phyloP scores from a whole-genome alignment of 2,113 vertebrate genomes.

The Gracilinanus agilis region DNA sequence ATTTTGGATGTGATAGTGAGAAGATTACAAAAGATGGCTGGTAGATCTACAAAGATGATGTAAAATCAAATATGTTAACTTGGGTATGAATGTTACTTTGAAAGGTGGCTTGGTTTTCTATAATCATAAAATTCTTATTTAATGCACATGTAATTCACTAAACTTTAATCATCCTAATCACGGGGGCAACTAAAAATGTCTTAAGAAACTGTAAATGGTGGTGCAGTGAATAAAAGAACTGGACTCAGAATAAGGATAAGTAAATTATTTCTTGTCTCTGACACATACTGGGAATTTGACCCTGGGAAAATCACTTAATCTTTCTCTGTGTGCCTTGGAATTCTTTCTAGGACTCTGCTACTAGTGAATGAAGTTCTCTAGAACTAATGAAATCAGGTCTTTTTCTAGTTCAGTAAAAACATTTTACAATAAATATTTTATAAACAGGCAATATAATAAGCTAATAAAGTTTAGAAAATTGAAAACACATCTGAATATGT shows the following conservation, averaged over 20 bases:
- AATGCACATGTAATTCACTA: slow-evolving; percentile 26
- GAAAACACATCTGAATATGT: neutral
- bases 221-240: neutral
- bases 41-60: slow-evolving; percentile 22
- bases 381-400: neutral
- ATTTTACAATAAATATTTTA: neutral
- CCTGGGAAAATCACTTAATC: neutral
- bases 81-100: slow-evolving; percentile 12
- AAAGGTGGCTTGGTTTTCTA: neutral
- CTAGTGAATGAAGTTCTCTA: neutral
- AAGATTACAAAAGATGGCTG: neutral
- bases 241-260: neutral
- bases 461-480: neutral
- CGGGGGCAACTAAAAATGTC: neutral
- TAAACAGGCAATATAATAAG: neutral
- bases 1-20: neutral
- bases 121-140: slow-evolving; percentile 5
- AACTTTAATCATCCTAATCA: neutral
- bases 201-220: slow-evolving; percentile 1
- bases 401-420: neutral
- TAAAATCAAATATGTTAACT: slow-evolving; percentile 6
- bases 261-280: neutral
- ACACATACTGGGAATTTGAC: neutral
- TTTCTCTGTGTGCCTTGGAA: neutral
- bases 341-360: neutral